Base-by-base conservation (phyloP, 2,113 vertebrate genomes). In the Acinonyx jubatus region DNA sequence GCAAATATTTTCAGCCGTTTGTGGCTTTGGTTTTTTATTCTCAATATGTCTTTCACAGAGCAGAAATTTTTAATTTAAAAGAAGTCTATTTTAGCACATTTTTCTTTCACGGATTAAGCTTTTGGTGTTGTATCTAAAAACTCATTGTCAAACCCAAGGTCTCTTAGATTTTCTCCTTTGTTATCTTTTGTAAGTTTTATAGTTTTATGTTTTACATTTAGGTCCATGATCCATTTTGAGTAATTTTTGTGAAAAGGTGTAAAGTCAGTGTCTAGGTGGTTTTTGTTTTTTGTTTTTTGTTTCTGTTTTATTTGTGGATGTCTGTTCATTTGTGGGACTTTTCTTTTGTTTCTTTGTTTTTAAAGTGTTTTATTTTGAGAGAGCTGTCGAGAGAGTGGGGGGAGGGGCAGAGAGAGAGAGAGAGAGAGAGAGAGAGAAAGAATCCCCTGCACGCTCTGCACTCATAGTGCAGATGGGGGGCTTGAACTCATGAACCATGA, bases 151-250 rank as follows among this genome's bases (percentile, higher is more conserved):
- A 73, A 65, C 5, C 15, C 41, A 73, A 63, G 57, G 45, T 68
- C 69, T 55, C 45, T 74, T 76, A 90, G 45, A 66, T 68, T 84
- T 80, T 68, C 50, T 68, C n/a, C 38, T 74, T 15, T 65, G 65
- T 81, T 89, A n/a, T 63, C 45, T 81, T 95, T 19, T 71, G 71
- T 23, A 89, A 89, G 48, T 93, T 82, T 89, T 89, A 25, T 25
- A 89, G 48, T 68, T 89, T 78, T 96, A 19, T 38, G 31, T 96
- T 89, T 93, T 89, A 83, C 5, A 78, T 89, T 68, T 48, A 69
- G 69, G 31, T 76, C 68, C 78, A 1, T 50, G 45, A 66, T 61
- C 57, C 27, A 15, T 89, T 76, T 89, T 74, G 36, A 95, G 71
- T 78, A 57, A 95, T 66, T 78, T 83, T 45, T 84, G 31, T 76